Conservation (phyloP, 1,140 invertebrate species). For the Teleogryllus occipitalis region DNA sequence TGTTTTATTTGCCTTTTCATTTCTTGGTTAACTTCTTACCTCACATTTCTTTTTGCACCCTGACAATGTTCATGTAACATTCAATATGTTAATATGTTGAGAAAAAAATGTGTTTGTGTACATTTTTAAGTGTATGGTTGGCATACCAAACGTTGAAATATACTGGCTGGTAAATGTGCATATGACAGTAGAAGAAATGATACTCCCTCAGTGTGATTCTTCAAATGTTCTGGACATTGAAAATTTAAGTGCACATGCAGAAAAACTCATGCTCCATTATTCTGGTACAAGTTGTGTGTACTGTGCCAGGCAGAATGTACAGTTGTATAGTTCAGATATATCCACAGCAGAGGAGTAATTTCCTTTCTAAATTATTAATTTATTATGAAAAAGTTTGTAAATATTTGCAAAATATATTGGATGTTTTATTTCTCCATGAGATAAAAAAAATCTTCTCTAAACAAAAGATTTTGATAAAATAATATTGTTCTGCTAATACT, state of each 20-base stretch:
- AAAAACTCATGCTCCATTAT: background rate
- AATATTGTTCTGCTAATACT: too few relatives aligned
- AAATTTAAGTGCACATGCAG: background rate
- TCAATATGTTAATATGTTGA: background rate
- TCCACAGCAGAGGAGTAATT: too few relatives aligned
- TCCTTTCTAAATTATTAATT: too few relatives aligned
- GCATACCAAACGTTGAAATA: background rate
- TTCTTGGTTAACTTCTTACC: background rate
- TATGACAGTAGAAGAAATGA: background rate
- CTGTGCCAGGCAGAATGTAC: background rate
- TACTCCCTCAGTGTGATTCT: background rate
- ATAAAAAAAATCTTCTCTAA: background rate
- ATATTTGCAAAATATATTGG: background rate
- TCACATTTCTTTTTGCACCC: background rate
- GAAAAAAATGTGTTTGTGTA: background rate
- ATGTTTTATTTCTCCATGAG: conserved; percentile 1
- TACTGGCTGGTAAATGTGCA: background rate
- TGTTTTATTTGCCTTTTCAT: background rate
- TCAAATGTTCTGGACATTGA: background rate
- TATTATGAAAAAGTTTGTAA: too few relatives aligned
- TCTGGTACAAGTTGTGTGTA: background rate
- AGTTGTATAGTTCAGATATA: too few relatives aligned
- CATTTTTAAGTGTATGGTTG: background rate
- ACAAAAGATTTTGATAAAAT: too few relatives aligned
- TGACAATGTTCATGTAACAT: background rate